Conservation (phyloP, 2,797 vertebrate species). For the Pyrocephalus nanus region DNA sequence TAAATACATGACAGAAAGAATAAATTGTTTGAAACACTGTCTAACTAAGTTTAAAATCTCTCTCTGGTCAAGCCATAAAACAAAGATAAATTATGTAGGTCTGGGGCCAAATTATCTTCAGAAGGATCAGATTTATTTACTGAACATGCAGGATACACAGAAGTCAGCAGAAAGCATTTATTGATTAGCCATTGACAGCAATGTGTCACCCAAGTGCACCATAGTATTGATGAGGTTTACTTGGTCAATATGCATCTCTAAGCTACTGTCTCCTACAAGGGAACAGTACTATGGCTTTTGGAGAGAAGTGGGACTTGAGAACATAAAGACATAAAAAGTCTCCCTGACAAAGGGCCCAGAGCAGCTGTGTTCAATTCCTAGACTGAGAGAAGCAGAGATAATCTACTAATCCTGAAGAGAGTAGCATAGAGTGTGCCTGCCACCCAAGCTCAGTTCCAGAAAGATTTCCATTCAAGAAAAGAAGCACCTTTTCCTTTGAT, state of each 20-base stretch:
- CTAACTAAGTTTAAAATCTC: not conserved
- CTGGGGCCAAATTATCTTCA: constrained; percentile 27
- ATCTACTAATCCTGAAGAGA: constrained; percentile 90
- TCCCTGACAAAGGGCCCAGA: constrained; percentile 89
- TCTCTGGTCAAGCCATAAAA: not conserved
- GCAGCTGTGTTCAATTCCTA: constrained; percentile 86
- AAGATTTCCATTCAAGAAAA: constrained; percentile 92
- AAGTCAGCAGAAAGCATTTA: constrained; percentile 85
- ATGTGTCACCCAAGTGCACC: constrained; percentile 75
- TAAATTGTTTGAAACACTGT: not conserved
- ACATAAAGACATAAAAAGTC: constrained; percentile 72
- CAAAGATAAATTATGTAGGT: not conserved
- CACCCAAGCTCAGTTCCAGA: constrained; percentile 85
- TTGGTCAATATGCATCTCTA: constrained; percentile 67
- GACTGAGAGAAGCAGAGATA: constrained; percentile 85
- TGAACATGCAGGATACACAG: constrained; percentile 73
- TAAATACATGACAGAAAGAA: not conserved
- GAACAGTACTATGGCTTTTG: constrained; percentile 79
- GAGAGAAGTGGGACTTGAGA: constrained; percentile 69
- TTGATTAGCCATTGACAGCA: constrained; percentile 84
- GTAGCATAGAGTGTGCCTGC: constrained; percentile 79
- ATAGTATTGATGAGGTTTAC: constrained; percentile 79
- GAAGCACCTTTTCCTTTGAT: constrained; percentile 85
- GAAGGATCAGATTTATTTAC: constrained; percentile 52
- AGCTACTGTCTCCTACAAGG: constrained; percentile 81